phyloP scores from a whole-genome alignment of 37 sponge, comb jelly and placozoan species.

The Axinella damicornis region DNA sequence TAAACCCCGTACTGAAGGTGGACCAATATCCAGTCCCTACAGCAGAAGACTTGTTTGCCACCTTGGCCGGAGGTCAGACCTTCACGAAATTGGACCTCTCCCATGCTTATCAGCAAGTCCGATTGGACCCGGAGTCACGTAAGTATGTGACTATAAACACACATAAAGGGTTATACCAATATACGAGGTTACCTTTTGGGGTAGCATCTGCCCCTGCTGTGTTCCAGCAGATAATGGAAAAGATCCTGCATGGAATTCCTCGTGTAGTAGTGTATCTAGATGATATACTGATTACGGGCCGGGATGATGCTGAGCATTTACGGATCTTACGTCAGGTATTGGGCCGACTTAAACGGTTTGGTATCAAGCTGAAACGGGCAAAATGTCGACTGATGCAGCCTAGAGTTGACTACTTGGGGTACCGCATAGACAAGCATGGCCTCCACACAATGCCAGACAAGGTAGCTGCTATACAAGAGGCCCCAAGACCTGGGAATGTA shows the following conservation, averaged over 20 bases:
- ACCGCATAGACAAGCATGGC: background rate
- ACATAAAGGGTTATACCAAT: conserved; percentile 55
- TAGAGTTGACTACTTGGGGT: conserved; percentile 9
- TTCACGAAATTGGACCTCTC: conserved; percentile 53
- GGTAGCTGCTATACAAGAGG: conserved; percentile 6
- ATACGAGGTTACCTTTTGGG: conserved; percentile 38
- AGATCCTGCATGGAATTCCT: conserved; percentile 16
- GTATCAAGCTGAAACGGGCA: background rate
- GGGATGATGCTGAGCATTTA: background rate
- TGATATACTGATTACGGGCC: conserved; percentile 37
- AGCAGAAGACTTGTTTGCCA: background rate
- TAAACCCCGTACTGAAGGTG: conserved; percentile 26
- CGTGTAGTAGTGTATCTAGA: background rate
- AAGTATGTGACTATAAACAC: conserved; percentile 55
- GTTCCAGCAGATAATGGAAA: conserved; percentile 25
- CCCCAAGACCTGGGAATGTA: conserved; percentile 12
- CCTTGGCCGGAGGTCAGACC: conserved; percentile 22
- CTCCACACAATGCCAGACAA: conserved; percentile 9
- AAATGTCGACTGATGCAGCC: conserved; percentile 22
- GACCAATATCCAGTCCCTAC: conserved; percentile 16
- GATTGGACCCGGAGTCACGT: background rate
- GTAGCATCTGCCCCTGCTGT: conserved; percentile 40
- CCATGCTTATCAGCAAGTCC: conserved; percentile 32
- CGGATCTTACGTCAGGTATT: conserved; percentile 8
- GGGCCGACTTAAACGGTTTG: background rate